Percentiles rank a stretch among this genome's conserved stretches.
phyloP scores from a whole-genome alignment of 2,888 invertebrate species.

The Watsonalla binaria region DNA sequence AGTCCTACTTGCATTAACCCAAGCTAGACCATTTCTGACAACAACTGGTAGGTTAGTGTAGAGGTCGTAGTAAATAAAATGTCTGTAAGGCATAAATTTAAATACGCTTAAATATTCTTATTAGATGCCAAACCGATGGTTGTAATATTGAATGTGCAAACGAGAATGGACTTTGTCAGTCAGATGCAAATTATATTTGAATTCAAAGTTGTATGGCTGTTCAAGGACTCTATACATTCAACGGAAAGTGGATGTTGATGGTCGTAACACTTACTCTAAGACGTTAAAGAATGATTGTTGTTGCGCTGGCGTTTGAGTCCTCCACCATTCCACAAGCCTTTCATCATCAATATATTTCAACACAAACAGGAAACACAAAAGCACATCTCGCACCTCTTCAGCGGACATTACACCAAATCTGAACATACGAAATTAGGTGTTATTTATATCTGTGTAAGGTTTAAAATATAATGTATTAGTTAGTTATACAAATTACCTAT shows the following conservation, averaged over 20 bases:
- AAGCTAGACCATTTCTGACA: too few species aligned
- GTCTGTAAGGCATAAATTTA: too few species aligned
- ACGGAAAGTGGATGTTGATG: too few species aligned
- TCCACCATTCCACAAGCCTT: conserved; percentile 94
- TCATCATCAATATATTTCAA: conserved; percentile 94
- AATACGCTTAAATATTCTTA: too few species aligned
- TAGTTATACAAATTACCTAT: conserved; percentile 52
- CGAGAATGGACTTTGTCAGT: too few species aligned
- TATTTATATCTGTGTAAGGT: not conserved
- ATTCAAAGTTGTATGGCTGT: too few species aligned
- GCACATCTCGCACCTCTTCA: conserved; percentile 91
- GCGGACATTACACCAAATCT: conserved; percentile 78
- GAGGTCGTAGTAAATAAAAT: too few species aligned
- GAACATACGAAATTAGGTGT: conserved; percentile 26
- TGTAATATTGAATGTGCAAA: too few species aligned
- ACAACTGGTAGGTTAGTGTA: not conserved
- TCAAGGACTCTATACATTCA: too few species aligned
- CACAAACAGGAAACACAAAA: conserved; percentile 93
- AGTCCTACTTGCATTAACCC: too few species aligned
- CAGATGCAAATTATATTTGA: too few species aligned
- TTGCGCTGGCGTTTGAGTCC: conserved; percentile 88
- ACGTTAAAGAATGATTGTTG: conserved; percentile 91
- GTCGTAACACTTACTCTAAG: conserved; percentile 82
- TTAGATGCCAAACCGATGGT: too few species aligned
- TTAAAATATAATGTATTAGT: not conserved